These are phyloP conservation scores for Prunella himalayana DNA, from an alignment of 2,113 vertebrate species.

Conservation along the genomic window DNA sequence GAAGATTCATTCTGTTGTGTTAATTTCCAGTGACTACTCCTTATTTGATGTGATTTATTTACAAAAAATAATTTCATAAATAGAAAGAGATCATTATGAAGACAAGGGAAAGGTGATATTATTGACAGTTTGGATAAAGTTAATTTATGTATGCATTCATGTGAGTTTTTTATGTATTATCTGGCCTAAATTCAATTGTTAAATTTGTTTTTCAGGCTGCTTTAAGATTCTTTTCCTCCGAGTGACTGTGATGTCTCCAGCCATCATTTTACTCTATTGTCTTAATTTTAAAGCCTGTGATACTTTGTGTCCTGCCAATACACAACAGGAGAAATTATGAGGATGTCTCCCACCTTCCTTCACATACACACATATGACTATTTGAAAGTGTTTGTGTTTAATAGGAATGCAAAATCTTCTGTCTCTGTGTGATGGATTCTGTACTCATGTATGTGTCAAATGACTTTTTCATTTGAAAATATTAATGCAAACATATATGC, in stretches of 20 bases:
- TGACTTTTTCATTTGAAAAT: neutral
- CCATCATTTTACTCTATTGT: neutral
- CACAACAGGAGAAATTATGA: neutral
- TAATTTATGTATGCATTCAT: neutral
- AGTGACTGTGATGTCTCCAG: neutral
- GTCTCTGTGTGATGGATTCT: rapidly evolving
- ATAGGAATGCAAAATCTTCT: neutral
- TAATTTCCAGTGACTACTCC: neutral
- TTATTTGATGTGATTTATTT: neutral
- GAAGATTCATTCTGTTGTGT: neutral
- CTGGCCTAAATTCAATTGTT: neutral
- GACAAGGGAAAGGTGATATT: neutral
- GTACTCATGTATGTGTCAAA: neutral
- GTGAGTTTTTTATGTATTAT: neutral
- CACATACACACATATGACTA: neutral
- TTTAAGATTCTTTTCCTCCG: neutral
- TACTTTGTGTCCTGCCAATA: neutral
- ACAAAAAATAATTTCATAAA: neutral
- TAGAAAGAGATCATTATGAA: neutral
- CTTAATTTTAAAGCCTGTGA: neutral
- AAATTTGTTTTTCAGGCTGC: neutral
- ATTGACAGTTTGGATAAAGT: neutral
- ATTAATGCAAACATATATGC: neutral
- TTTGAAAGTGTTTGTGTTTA: neutral
- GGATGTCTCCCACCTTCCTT: neutral